Base-by-base conservation (phyloP, 1,140 invertebrate genomes). In the Nymphalis io region DNA sequence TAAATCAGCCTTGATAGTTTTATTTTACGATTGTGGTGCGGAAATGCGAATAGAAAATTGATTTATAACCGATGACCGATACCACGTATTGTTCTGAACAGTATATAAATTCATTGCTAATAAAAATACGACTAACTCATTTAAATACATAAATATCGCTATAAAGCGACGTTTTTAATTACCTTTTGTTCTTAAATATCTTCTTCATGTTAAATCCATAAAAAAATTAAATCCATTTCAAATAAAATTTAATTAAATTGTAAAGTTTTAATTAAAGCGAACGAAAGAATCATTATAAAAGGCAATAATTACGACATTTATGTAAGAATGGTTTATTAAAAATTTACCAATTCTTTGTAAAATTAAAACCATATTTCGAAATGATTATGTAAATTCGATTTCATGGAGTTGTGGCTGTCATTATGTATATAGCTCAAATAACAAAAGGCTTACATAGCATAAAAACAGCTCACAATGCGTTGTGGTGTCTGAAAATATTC, bases 261-360 rank as follows among this genome's bases (percentile, higher is more conserved):
- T 5, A 46, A 46, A 46, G 42, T 46, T 46, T 46, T 46, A 46
- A 46, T 46, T 46, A n/a, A 46, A 46, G 6, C 42, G 42, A 46
- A 15, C 5, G 0, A 46, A 46, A 15, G 42, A n/a, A 46, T 44
- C 42, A n/a, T 46, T 4, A 46, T 16, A 46, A 46, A 46, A 1
- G 46, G 16, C 18, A 18, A 51, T 51, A 20, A 51, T 51, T 51
- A 51, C 8, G 18, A 46, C 42, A 20, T 51, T 33, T 51, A 21
- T 51, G 16, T 20, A 51, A 18, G 20, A 51, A 18, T n/a, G 46
- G 18, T 20, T 51, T 51, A 51, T 51, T 51, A 51, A 51, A 51
- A 51, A 20, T 51, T 51, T 51, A 12, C 18, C 3, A 21, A 18
- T 16, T 46, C 18, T 18, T 51, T 51, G 18, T 11, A 10, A 51